Percentiles rank a stretch among this genome's conserved stretches.
Evolutionary conservation across 2,797 vertebrate species (phyloP).

Genomic region (Tragelaphus oryx): DNA sequence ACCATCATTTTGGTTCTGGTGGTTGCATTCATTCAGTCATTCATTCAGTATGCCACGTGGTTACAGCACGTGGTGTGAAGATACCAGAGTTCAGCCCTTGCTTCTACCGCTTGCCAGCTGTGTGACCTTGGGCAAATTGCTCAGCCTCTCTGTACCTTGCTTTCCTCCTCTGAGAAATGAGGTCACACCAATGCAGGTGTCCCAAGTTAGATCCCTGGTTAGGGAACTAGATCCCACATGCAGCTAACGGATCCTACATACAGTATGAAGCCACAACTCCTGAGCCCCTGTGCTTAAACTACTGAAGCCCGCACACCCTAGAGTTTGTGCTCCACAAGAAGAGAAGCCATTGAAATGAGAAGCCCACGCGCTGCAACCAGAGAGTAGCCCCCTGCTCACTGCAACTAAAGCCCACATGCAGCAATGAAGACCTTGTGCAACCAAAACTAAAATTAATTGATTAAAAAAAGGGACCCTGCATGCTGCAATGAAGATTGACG

Average conservation of each 20-base stretch:
- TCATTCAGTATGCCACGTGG: not conserved
- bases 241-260: not conserved
- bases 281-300: not conserved
- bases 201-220: not conserved
- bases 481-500: not conserved
- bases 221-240: not conserved
- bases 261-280: not conserved
- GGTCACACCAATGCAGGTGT: not conserved
- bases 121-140: not conserved
- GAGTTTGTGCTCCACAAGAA: not conserved
- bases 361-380: not conserved
- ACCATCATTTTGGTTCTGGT: not conserved
- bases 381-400: not conserved
- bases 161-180: not conserved
- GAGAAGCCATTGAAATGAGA: not conserved
- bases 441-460: not conserved
- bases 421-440: not conserved
- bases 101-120: not conserved
- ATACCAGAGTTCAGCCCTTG: not conserved
- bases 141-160: not conserved
- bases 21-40: not conserved
- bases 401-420: not conserved
- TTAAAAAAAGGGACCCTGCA: not conserved
- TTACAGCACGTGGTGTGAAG: accelerated
- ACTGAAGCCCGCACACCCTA: not conserved